Evolutionary conservation across 2,888 invertebrate genomes (phyloP).

Genomic region (Melanophora roralis): DNA sequence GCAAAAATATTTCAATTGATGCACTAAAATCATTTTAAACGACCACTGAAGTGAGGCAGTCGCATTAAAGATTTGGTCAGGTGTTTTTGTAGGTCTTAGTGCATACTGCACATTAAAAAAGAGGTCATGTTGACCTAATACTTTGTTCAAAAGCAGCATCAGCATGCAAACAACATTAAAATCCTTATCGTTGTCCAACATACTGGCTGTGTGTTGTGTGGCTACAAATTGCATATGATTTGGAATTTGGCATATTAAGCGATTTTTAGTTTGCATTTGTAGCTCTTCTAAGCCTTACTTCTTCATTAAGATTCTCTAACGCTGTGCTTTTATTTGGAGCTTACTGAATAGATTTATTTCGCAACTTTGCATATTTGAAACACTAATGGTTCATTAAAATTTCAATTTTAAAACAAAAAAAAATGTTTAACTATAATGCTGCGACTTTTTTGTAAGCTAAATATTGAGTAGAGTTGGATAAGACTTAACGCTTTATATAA

Average conservation of each 20-base stretch:
- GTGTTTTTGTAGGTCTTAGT: background rate
- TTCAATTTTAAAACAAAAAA: no score
- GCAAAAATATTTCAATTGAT: slow-evolving; percentile 34
- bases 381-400: background rate
- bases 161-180: slow-evolving; percentile 19
- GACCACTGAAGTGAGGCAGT: slow-evolving; percentile 11
- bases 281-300: background rate
- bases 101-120: slow-evolving; percentile 15
- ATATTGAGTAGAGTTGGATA: no score
- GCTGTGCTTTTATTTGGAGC: slow-evolving; percentile 40
- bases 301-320: slow-evolving; percentile 34
- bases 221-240: slow-evolving; percentile 52
- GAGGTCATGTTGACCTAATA: slow-evolving; percentile 25
- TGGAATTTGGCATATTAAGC: slow-evolving; percentile 35
- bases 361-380: slow-evolving; percentile 47
- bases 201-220: slow-evolving; percentile 31
- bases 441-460: no score
- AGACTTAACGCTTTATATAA: no score
- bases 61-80: background rate
- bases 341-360: slow-evolving; percentile 50
- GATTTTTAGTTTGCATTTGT: slow-evolving; percentile 20
- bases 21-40: slow-evolving; percentile 29
- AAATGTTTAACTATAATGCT: no score
- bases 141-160: slow-evolving; percentile 15
- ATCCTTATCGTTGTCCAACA: slow-evolving; percentile 15